Conservation (phyloP, 2,888 invertebrate species). For the Homarus gammarus region DNA sequence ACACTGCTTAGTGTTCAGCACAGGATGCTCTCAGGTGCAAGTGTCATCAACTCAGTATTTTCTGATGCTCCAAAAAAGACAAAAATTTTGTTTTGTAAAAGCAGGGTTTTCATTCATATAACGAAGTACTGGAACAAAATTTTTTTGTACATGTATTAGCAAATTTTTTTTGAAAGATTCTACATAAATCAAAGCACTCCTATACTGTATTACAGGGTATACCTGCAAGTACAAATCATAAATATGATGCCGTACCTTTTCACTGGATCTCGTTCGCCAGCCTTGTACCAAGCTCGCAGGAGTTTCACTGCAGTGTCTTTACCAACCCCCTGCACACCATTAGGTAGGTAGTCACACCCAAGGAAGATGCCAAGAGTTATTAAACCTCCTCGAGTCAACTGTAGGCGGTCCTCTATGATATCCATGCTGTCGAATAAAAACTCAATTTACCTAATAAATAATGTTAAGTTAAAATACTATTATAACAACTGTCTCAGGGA, state of each 20-base stretch:
- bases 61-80: too few species aligned
- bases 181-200: too few species aligned
- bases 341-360: slow-evolving; percentile 91
- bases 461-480: neutral
- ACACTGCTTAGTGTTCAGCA: too few species aligned
- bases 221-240: too few species aligned
- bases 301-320: slow-evolving; percentile 86
- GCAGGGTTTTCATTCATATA: too few species aligned
- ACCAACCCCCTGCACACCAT: slow-evolving; percentile 88
- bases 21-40: too few species aligned
- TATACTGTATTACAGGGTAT: too few species aligned
- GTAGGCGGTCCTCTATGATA: slow-evolving; percentile 77
- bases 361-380: slow-evolving; percentile 90
- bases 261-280: slow-evolving; percentile 33
- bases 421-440: slow-evolving; percentile 35
- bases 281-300: slow-evolving; percentile 23
- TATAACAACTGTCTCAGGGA: neutral
- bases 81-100: too few species aligned
- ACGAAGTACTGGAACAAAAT: too few species aligned
- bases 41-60: too few species aligned
- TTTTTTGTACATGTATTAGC: too few species aligned
- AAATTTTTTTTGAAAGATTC: too few species aligned
- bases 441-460: neutral
- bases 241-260: slow-evolving; percentile 14
- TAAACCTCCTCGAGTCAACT: slow-evolving; percentile 83